Evolutionary conservation across 1,140 invertebrate species (phyloP).

Genomic region (Gonioctena quinquepunctata): DNA sequence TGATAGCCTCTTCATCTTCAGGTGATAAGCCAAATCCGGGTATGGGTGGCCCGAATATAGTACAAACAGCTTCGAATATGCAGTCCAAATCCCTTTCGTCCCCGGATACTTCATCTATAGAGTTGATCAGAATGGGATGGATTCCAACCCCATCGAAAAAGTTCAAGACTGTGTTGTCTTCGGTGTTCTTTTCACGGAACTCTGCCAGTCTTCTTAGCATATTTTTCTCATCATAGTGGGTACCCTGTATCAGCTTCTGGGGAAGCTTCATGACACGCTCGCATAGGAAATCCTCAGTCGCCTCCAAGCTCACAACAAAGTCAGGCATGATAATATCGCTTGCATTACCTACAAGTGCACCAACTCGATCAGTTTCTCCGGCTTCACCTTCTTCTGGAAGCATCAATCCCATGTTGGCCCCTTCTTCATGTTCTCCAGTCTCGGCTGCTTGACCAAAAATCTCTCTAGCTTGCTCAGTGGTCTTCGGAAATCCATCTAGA

Average conservation of each 20-base stretch:
- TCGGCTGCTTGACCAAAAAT: conserved; percentile 38
- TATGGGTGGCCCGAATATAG: conserved; percentile 55
- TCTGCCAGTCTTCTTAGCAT: conserved; percentile 59
- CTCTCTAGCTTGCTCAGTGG: conserved; percentile 36
- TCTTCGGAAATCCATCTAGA: conserved; percentile 49
- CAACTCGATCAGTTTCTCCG: conserved; percentile 32
- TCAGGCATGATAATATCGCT: conserved; percentile 41
- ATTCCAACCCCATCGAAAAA: conserved; percentile 75
- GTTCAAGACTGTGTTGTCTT: conserved; percentile 67
- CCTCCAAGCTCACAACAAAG: conserved; percentile 60
- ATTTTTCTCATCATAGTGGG: conserved; percentile 59
- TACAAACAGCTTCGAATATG: conserved; percentile 34
- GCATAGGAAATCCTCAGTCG: conserved; percentile 71
- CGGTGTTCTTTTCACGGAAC: conserved; percentile 61
- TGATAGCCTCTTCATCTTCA: conserved; percentile 58
- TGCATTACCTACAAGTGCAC: conserved; percentile 24
- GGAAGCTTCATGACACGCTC: conserved; percentile 69
- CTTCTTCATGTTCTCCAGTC: conserved; percentile 23
- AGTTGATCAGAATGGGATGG: conserved; percentile 61
- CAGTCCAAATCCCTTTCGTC: conserved; percentile 25
- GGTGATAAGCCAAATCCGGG: conserved; percentile 53
- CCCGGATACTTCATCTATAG: conserved; percentile 40
- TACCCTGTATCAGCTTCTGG: conserved; percentile 61
- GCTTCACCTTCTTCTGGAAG: conserved; percentile 19
- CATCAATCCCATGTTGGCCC: background rate